Evolutionary conservation across 2,888 invertebrate genomes (phyloP), one percentile per base, ranked within the genome.

Genomic region (Orchesellides sinensis): DNA sequence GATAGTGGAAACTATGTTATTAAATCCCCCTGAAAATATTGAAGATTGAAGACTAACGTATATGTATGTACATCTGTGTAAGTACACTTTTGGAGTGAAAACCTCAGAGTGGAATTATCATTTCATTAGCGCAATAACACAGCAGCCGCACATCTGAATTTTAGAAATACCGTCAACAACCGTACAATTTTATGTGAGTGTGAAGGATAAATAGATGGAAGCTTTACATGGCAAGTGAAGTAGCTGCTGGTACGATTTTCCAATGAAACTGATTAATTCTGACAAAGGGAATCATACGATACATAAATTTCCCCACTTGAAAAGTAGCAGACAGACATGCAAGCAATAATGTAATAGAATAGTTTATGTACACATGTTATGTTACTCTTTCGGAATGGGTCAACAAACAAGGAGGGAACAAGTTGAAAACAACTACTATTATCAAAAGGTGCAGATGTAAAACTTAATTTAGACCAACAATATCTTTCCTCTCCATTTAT

Each of bases 391-490:
- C 27, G 29, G 54, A 52, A 21, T 35, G 40, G 32, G 72, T 72
- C 59, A 25, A 45, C 59, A 72, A 59, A 72, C 72, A 72, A 72
- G 72, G 56, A 45, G 72, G 59, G 59, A 72, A 72, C 72, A 70
- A n/a, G n/a, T n/a, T n/a, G n/a, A n/a, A n/a, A n/a, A n/a, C n/a
- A n/a, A n/a, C n/a, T n/a, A 40, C 19, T 17, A 27, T 52, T 69
- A 54, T 45, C 32, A 19, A 54, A 54, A 69, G 32, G 69, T 29
- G 65, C 45, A 65, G 65, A 65, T 65, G 27, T 32, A 45, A 12
- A 45, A 35, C 12, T 12, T 35, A 5, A 35, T 35, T 35, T 35
- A 12, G 35, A 35, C 12, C 12, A 12, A 35, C 35, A 35, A 35
- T 12, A 35, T 35, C 12, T 35, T 35, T 35, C n/a, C 12, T 35